phyloP scores from a whole-genome alignment of 2,888 invertebrate genomes.

The Thymelicus lineola region DNA sequence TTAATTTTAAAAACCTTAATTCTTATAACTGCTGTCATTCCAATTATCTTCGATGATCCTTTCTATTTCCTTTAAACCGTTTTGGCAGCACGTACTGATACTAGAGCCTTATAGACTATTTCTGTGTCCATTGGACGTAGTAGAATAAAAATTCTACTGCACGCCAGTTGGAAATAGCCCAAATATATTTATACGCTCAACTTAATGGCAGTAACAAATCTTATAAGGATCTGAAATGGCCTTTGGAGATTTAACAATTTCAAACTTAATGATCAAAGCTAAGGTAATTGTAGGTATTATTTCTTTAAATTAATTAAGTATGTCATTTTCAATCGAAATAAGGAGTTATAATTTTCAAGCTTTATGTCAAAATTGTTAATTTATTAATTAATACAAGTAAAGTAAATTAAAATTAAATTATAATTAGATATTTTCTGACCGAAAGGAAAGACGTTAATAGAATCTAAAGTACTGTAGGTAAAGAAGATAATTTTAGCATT shows the following conservation, averaged over 20 bases:
- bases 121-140: conserved; percentile 24
- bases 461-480: too few species aligned
- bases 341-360: too few species aligned
- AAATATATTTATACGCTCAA: conserved; percentile 35
- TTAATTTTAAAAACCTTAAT: background rate
- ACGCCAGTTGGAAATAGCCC: conserved; percentile 36
- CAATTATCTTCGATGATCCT: conserved; percentile 25
- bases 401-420: too few species aligned
- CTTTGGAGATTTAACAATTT: conserved; percentile 12
- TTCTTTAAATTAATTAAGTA: too few species aligned
- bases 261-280: conserved; percentile 8
- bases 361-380: too few species aligned
- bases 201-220: conserved; percentile 28
- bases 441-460: too few species aligned
- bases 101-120: conserved; percentile 26
- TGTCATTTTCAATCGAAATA: too few species aligned
- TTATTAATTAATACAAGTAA: too few species aligned
- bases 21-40: conserved; percentile 2
- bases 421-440: too few species aligned
- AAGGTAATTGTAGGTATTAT: background rate
- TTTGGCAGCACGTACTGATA: conserved; percentile 25
- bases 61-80: conserved; percentile 29
- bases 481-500: too few species aligned
- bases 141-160: too few species aligned
- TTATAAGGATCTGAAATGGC: conserved; percentile 24